Base-by-base conservation (phyloP, 2,113 vertebrate genomes). In the Myotis brandtii region DNA sequence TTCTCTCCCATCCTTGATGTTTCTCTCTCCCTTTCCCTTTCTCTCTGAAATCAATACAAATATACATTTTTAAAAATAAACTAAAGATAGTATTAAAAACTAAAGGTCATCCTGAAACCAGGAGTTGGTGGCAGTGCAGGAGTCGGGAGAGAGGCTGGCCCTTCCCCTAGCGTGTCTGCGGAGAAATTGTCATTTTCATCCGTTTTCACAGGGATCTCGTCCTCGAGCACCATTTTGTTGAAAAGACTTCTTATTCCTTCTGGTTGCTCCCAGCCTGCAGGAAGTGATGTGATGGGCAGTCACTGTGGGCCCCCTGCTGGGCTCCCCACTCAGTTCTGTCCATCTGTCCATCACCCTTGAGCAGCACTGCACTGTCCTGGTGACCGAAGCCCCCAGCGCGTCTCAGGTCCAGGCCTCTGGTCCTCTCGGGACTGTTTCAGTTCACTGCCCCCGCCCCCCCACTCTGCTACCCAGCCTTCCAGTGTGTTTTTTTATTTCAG, bases 301-400 rank as follows among this genome's bases (percentile, higher is more conserved):
- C 0, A 16, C 23, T 4, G 6, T 0, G 37, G 1, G 25, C 40
- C 37, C 23, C 30, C 54, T 56, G 37, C 9, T 12, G 10, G 13
- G 34, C 34, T 37, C 64, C 23, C 7, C 5, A 9, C 9, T 37
- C 14, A 0, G 0, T 1, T 16, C 14, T 27, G 1, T 9, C 3
- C 1, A 0, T 14, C 80, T 40, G 17, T n/a, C 23, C 5, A 6
- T 20, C 20, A 0, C 20, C 20, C 2, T 20, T 16, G 1, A 2
- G 30, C 21, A 12, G 30, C 34, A 2, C 9, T 17, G 0, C 3
- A 3, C 79, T 1, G 8, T 8, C 30, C 66, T 37, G 66, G 1
- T 40, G 0, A 6, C 54, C 2, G 37, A 14, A 54, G 30, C 18
- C 14, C 32, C 32, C 8, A 3, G 16, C 14, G 21, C 11, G 37